Evolutionary conservation across 1,140 invertebrate species (phyloP), one percentile per base, ranked within the genome.

Genomic region (Ips typographus): DNA sequence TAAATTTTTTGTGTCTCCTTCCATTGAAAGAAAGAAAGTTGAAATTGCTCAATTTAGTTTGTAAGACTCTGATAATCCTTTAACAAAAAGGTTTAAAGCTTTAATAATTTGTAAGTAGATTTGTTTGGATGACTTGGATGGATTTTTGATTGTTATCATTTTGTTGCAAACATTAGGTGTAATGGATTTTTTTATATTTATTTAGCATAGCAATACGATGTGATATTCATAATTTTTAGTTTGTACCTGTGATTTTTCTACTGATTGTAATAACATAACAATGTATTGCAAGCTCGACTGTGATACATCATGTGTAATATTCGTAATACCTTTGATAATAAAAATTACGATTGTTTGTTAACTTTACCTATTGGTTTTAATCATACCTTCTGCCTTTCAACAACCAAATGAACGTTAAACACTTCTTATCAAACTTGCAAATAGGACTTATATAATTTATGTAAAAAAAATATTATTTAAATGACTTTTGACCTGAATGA

Each of bases 1-100:
- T 89, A 85, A 84, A 79, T 41, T 8, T 49, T 36, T 53, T 41
- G 44, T 49, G 22, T 49, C 6, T 62, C 38, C 49, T 65, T 72
- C 22, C 22, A 59, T 72, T 65, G 49, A 68, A 68, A 71, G 61
- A 61, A 51, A 57, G n/a, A 40, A 57, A 22, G 44, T 65, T 42
- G 3, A 36, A 40, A 4, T 63, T 69, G 60, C 60, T 62, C 60
- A 62, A 69, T 61, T 66, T 62, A 68, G 65, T 40, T 59, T 38
- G 7, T 66, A 58, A 58, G 55, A 22, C 22, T 22, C 22, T 22
- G 22, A 22, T 22, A 22, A 22, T 41, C 40, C 37, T 49, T 22
- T 49, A 22, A 6, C 7, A 22, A 8, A 49, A 22, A 49, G 44
- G 68, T 58, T 49, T 6, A 68, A 72, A 73, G 72, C 72, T 73